Evolutionary conservation across 2,113 vertebrate species (phyloP).

Genomic region (Eolophus roseicapilla): DNA sequence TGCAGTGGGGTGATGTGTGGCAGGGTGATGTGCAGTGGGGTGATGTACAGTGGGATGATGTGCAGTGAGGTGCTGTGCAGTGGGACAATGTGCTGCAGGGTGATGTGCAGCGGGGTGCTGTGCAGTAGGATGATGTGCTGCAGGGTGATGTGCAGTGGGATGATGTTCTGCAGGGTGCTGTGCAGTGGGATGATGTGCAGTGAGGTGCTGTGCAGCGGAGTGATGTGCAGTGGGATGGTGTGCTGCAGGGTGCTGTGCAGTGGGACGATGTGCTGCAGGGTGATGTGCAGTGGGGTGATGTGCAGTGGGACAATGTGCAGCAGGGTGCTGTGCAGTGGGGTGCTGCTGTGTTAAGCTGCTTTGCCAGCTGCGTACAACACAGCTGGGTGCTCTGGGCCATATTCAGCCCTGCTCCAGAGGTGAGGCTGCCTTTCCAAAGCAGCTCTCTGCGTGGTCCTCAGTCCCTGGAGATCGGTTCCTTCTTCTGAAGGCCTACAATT

Average conservation of each 20-base stretch:
- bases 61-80: too few relatives aligned
- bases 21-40: too few relatives aligned
- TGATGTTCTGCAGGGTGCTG: too few relatives aligned
- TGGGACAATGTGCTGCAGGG: too few relatives aligned
- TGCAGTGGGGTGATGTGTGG: neutral
- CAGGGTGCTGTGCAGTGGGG: neutral
- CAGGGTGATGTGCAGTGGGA: too few relatives aligned
- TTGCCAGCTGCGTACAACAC: neutral
- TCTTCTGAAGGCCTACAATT: neutral
- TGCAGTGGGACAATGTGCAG: neutral
- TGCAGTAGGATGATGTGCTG: too few relatives aligned
- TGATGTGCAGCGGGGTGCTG: too few relatives aligned
- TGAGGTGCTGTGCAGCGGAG: too few relatives aligned
- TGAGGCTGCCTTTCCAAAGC: neutral
- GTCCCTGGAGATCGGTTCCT: neutral
- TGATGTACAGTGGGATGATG: too few relatives aligned
- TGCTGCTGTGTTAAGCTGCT: neutral
- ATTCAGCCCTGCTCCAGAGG: neutral
- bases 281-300: neutral
- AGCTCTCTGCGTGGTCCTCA: neutral
- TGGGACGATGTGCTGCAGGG: neutral
- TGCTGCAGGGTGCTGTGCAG: neutral
- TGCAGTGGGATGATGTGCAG: too few relatives aligned
- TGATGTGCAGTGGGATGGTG: neutral
- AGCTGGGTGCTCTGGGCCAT: neutral